These are phyloP conservation scores for Thripadectes ignobilis DNA, from an alignment of 2,797 vertebrate species.

Conservation along the genomic window DNA sequence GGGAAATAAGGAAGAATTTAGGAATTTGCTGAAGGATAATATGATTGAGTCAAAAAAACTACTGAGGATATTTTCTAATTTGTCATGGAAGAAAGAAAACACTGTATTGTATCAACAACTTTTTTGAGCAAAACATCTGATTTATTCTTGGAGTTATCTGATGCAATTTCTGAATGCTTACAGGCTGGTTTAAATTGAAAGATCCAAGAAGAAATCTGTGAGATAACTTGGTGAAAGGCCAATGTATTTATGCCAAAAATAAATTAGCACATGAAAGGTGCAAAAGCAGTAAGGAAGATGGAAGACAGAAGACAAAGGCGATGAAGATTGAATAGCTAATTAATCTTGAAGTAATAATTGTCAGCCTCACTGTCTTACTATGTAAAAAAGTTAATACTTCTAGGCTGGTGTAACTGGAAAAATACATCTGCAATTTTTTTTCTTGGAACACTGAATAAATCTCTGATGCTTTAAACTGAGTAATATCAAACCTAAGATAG, in stretches of 20 bases:
- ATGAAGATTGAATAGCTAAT: conserved; percentile 15
- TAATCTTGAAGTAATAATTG: background rate
- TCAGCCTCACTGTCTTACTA: background rate
- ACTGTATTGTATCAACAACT: background rate
- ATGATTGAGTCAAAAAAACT: background rate
- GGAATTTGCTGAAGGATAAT: background rate
- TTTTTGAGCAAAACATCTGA: background rate
- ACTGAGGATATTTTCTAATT: background rate
- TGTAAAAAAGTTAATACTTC: background rate
- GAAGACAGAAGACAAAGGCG: background rate
- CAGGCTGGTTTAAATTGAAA: background rate
- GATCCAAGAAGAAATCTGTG: background rate
- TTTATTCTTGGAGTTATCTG: background rate
- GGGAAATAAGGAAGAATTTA: background rate
- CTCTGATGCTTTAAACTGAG: background rate
- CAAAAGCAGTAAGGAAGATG: background rate
- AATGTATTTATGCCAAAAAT: background rate
- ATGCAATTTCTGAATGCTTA: background rate
- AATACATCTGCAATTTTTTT: background rate
- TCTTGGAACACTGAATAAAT: background rate
- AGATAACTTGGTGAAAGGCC: background rate
- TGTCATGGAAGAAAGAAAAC: background rate
- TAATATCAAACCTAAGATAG: background rate
- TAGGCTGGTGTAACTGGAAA: background rate
- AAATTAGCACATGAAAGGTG: background rate